Conservation (phyloP, 2,888 invertebrate species). For the Drosophila flavopinicola region DNA sequence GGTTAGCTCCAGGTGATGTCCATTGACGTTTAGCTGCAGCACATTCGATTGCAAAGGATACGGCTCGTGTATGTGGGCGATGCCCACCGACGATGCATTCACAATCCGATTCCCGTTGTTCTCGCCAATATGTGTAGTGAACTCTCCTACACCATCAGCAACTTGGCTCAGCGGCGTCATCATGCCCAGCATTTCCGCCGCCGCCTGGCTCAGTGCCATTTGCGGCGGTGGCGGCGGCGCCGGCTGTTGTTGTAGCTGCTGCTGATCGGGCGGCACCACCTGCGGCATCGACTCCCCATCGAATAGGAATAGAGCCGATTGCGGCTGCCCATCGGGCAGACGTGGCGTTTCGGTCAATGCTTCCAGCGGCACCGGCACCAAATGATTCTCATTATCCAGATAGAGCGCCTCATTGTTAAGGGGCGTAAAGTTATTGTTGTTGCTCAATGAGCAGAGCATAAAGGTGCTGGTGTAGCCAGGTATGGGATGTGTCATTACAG, state of each 20-base stretch:
- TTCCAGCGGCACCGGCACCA: constrained; percentile 79
- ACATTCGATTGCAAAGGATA: constrained; percentile 42
- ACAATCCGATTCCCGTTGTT: constrained; percentile 10
- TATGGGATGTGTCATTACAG: constrained; percentile 89
- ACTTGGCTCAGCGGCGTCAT: constrained; percentile 53
- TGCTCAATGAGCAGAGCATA: constrained; percentile 87
- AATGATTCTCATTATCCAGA: constrained; percentile 78
- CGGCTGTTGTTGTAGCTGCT: background rate
- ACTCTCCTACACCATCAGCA: constrained; percentile 19
- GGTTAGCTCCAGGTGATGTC: constrained; percentile 56
- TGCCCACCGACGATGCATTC: too few relatives aligned
- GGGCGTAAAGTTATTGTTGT: constrained; percentile 88
- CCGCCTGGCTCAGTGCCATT: constrained; percentile 2
- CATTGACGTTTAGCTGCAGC: constrained; percentile 53
- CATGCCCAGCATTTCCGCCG: constrained; percentile 37
- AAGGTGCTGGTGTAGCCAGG: constrained; percentile 90
- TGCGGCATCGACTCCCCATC: constrained; percentile 51
- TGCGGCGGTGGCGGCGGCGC: background rate
- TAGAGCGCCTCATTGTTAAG: constrained; percentile 87
- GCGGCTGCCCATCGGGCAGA: constrained; percentile 62
- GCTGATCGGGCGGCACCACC: constrained; percentile 35
- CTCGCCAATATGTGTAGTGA: background rate
- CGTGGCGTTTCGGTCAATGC: constrained; percentile 65
- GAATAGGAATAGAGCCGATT: constrained; percentile 57
- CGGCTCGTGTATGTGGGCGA: too few relatives aligned